These are phyloP conservation scores for Sebastes itinus DNA, from an alignment of 2,797 vertebrate species.

Conservation along the genomic window DNA sequence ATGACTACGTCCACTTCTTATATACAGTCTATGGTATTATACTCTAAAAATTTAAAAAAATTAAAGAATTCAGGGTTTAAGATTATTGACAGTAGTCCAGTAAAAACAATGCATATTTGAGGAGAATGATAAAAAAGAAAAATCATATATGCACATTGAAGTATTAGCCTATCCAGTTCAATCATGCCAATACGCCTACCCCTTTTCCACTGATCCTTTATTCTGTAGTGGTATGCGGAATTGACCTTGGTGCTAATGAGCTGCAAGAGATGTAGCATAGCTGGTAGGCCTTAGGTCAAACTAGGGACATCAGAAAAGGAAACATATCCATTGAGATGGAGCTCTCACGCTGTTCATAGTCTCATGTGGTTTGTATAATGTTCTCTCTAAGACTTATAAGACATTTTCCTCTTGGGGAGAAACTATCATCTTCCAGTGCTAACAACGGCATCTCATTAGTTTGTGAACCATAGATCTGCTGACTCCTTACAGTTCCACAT, in stretches of 20 bases:
- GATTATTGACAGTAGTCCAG: not conserved
- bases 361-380: not conserved
- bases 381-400: not conserved
- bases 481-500: not conserved
- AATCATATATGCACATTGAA: not conserved
- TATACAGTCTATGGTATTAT: too few relatives aligned
- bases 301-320: constrained; percentile 3
- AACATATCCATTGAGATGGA: not conserved
- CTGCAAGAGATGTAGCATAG: constrained; percentile 15
- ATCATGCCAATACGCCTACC: not conserved
- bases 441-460: not conserved
- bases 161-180: not conserved
- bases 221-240: not conserved
- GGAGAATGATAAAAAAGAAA: not conserved
- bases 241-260: constrained; percentile 55
- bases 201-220: not conserved
- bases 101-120: not conserved
- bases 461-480: not conserved
- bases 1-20: too few relatives aligned
- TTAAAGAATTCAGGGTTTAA: not conserved
- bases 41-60: not conserved
- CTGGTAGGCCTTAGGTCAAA: constrained; percentile 22
- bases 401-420: not conserved
- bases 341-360: not conserved
- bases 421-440: not conserved